A percentile compares a stretch with the other conserved stretches of the same genome.
These are phyloP conservation scores for Tenualosa ilisha DNA, from an alignment of 2,797 vertebrate species.

Conservation along the genomic window DNA sequence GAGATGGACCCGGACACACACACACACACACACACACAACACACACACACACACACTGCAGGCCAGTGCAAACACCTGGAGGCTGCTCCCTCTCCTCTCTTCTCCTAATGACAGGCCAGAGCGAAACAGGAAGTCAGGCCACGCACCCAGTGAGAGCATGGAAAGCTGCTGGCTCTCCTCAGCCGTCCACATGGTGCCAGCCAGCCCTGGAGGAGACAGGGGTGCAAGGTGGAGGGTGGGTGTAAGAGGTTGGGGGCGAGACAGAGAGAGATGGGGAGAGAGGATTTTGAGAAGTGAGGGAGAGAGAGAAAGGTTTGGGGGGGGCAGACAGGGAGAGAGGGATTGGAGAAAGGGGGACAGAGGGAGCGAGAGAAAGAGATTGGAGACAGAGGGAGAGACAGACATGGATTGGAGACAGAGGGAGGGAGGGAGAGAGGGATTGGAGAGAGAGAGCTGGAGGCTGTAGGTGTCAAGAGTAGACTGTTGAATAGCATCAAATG, in stretches of 20 bases:
- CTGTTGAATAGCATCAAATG: background rate
- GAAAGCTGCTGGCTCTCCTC: conserved; percentile 52
- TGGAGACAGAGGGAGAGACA: background rate
- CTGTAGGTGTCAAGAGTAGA: background rate
- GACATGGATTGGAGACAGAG: background rate
- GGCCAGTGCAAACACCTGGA: conserved; percentile 63
- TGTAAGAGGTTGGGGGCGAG: background rate
- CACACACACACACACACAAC: conserved; percentile 33
- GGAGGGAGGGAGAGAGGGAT: background rate
- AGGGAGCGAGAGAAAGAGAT: no score
- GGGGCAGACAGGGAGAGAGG: background rate
- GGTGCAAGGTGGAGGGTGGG: background rate
- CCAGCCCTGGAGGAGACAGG: background rate
- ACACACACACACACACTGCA: conserved; percentile 36
- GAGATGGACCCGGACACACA: background rate
- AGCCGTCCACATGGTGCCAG: background rate
- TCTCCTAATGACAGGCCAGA: conserved; percentile 65
- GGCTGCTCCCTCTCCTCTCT: conserved; percentile 43
- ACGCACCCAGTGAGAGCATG: conserved; percentile 68
- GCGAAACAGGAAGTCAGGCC: conserved; percentile 71
- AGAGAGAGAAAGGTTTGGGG: background rate
- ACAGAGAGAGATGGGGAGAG: background rate
- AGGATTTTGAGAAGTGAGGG: background rate
- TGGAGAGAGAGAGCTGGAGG: background rate
- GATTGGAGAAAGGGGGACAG: background rate